Evolutionary conservation across 2,113 vertebrate genomes (phyloP), one percentile per base, ranked within the genome.

Genomic region (Archocentrus centrarchus): DNA sequence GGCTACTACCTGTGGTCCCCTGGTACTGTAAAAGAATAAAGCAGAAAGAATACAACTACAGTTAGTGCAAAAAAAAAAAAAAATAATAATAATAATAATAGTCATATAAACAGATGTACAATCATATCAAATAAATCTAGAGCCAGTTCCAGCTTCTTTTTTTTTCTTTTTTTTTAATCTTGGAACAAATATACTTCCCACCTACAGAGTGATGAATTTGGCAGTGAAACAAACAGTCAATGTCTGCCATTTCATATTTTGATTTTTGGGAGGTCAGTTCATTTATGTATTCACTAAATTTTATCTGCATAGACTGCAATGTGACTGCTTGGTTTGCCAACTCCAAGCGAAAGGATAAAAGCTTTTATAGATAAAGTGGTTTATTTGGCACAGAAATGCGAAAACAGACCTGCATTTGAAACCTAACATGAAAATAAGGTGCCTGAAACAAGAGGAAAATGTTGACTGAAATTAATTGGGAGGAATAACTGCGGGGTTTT

Each of bases 1-100:
- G 93, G 83, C 95, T 96, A 90, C 95, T 95, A 57, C 88, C 91
- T 84, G 93, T 64, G 64, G 93, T 92, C 82, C 92, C 86, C 91
- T 94, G 95, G 90, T 96, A 96, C 93, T 94, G 86, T 3, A 85
- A 81, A 87, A 50, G 35, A 84, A 37, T 39, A 80, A 32, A 53
- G 6, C 66, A 70, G 24, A 53, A 53, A 83, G 58, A 17, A 59
- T 55, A 17, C 17, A 41, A 82, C 10, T n/a, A 47, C 13, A 30
- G 22, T 58, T 70, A 86, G 50, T 13, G 27, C 50, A 79, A 50
- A 62, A 47, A 37, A 79, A 50, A 62, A 37, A 37, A 79, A 50
- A 59, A 47, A 37, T 2, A 30, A 20, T 59, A 3, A 7, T 41
- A 39, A 1, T 0, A 15, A 8, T 6, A 62, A n/a, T 64, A 70